Conservation (phyloP, 30 jellyfish, hydroid and myxozoan species). For the Calvadosia cruxmelitensis region DNA sequence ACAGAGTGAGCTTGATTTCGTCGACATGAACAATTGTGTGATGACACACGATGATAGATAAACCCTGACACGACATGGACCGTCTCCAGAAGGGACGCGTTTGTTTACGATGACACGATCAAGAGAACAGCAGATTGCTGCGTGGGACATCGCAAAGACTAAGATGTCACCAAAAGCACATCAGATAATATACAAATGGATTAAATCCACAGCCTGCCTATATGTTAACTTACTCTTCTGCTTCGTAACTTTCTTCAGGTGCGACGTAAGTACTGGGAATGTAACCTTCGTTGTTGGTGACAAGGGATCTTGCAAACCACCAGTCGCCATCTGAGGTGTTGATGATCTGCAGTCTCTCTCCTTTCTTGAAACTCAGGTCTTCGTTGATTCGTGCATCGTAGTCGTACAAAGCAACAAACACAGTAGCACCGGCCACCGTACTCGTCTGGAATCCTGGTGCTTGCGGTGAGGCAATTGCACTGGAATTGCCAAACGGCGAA, state of each 20-base stretch:
- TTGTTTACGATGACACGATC: no score
- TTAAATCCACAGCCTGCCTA: slow-evolving; percentile 1
- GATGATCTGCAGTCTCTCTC: slow-evolving; percentile 71
- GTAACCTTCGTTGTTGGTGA: slow-evolving; percentile 67
- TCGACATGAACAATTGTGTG: no score
- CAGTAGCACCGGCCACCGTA: slow-evolving; percentile 25
- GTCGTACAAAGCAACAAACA: slow-evolving; percentile 66
- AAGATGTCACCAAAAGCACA: no score
- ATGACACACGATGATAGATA: no score
- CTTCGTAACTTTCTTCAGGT: slow-evolving; percentile 88
- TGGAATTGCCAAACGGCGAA: background rate
- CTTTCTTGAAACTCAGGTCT: slow-evolving; percentile 76
- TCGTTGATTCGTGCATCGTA: slow-evolving; percentile 88
- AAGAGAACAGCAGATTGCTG: no score
- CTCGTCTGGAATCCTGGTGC: background rate
- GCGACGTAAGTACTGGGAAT: slow-evolving; percentile 97
- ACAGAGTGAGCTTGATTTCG: no score
- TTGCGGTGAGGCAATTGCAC: background rate
- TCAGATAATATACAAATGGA: no score
- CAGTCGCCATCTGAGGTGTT: slow-evolving; percentile 94
- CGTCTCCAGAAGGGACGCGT: no score
- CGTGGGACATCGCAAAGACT: no score
- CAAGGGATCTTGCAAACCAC: slow-evolving; percentile 90
- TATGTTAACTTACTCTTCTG: slow-evolving; percentile 78
- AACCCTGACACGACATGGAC: no score